Percentiles rank a stretch among this genome's conserved stretches.
Conservation (phyloP, 2,797 vertebrate species). For the Semaprochilodus insignis region DNA sequence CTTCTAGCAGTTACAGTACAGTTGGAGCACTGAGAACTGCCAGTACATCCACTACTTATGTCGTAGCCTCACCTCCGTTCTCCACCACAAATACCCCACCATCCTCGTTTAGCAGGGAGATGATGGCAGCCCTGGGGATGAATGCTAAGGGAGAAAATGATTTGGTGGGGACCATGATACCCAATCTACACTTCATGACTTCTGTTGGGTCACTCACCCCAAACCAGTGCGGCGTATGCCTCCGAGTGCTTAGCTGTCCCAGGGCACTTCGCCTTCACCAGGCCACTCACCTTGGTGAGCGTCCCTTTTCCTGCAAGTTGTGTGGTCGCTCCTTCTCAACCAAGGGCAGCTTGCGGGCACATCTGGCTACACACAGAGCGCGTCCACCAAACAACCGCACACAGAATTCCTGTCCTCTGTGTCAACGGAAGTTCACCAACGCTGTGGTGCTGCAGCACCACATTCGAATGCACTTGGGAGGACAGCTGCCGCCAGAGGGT, state of each 20-base stretch:
- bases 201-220: constrained; percentile 70
- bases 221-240: constrained; percentile 91
- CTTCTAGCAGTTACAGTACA: constrained; percentile 58
- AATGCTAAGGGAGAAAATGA: constrained; percentile 65
- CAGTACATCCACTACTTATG: constrained; percentile 74
- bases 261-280: constrained; percentile 89
- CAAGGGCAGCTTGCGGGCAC: constrained; percentile 88
- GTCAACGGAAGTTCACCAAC: constrained; percentile 93
- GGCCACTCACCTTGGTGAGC: constrained; percentile 89
- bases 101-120: constrained; percentile 77
- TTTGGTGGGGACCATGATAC: constrained; percentile 65
- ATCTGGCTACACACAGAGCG: constrained; percentile 88
- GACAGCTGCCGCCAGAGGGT: constrained; percentile 84
- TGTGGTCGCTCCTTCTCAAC: constrained; percentile 92
- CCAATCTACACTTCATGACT: constrained; percentile 68
- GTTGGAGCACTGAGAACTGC: constrained; percentile 65
- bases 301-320: constrained; percentile 91
- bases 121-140: constrained; percentile 77
- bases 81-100: constrained; percentile 67
- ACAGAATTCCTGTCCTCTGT: constrained; percentile 91
- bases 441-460: constrained; percentile 92
- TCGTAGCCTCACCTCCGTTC: constrained; percentile 73
- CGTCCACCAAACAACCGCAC: constrained; percentile 83
- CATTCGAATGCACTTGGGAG: constrained; percentile 92
- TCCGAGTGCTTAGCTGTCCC: constrained; percentile 89